phyloP scores from a whole-genome alignment of 2,113 vertebrate genomes.

The Spermophilus dauricus region DNA sequence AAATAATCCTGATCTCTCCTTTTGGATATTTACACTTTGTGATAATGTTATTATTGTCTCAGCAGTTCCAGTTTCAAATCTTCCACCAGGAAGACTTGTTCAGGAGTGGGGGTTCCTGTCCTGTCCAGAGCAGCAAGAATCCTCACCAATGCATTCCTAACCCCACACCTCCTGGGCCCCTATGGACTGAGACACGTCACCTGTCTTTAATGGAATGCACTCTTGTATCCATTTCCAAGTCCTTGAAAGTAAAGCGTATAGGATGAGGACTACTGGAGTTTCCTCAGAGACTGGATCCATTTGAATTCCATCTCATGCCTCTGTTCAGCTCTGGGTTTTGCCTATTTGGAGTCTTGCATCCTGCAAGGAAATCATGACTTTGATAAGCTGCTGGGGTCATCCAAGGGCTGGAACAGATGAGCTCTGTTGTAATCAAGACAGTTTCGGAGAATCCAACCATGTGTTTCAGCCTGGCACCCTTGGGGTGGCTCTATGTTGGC shows the following conservation, averaged over 20 bases:
- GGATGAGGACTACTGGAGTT: neutral
- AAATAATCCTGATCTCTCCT: neutral
- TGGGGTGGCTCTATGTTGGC: neutral
- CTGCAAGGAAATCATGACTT: constrained; percentile 24
- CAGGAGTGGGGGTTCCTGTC: neutral
- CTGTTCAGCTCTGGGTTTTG: constrained; percentile 10
- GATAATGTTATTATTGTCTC: neutral
- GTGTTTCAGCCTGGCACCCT: constrained; percentile 27
- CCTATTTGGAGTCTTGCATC: neutral
- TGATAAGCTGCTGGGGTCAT: constrained; percentile 45
- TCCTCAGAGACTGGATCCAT: neutral
- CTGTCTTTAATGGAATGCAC: neutral
- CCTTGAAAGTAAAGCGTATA: neutral
- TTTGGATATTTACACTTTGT: constrained; percentile 1
- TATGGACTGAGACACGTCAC: neutral
- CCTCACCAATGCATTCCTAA: neutral
- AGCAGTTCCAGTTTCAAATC: constrained; percentile 22
- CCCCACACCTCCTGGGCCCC: neutral
- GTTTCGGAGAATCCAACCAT: constrained; percentile 35
- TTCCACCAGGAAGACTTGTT: neutral
- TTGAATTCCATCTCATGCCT: neutral
- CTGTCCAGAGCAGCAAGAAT: neutral
- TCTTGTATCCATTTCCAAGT: neutral
- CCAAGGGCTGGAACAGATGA: constrained; percentile 48
- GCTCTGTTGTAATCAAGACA: constrained; percentile 36